Evolutionary conservation across 2,113 vertebrate genomes (phyloP), one percentile per base, ranked within the genome.

Genomic region (Atrichornis clamosus): DNA sequence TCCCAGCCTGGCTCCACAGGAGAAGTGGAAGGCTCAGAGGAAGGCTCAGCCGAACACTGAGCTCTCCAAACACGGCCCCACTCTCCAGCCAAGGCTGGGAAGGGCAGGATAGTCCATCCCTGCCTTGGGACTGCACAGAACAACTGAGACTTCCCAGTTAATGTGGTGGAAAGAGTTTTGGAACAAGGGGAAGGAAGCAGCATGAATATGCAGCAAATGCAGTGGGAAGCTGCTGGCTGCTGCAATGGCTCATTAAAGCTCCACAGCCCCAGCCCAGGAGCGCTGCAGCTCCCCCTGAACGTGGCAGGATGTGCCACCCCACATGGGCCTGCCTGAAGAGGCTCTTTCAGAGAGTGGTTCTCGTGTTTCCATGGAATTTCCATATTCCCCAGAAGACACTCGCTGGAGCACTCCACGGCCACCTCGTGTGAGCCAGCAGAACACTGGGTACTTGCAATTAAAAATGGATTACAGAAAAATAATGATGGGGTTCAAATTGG

Each of bases 191-290:
- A 74, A 92, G 80, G 64, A 42, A 90, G 80, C 30, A 30, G 50
- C 91, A 81, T 75, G 94, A 96, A 96, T 93, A 94, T 94, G 87
- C 89, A 91, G 90, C 90, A 91, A 83, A 91, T 65, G 24, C 27
- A 85, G 87, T 24, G 4, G 15, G 65, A 77, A 93, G 87, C 90
- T 90, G 95, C 94, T 90, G 85, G 72, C 94, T 96, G 59, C 77
- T 87, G 95, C 83, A 90, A 96, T 74, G 95, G 91, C 89, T 95
- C 95, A 96, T 95, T 96, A 96, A 89, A 87, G 90, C 87, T 24
- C 63, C 91, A 39, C 55, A 96, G 95, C 91, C 83, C 92, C 85
- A 92, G 91, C 84, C 89, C 90, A 89, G 94, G 91, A 91, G 26
- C 56, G 60, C 93, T 88, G 87, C 95, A 95, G 92, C 72, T 64